These are phyloP conservation scores for Aspidoscelis tigris DNA, from an alignment of 2,113 vertebrate genomes.

Conservation along the genomic window DNA sequence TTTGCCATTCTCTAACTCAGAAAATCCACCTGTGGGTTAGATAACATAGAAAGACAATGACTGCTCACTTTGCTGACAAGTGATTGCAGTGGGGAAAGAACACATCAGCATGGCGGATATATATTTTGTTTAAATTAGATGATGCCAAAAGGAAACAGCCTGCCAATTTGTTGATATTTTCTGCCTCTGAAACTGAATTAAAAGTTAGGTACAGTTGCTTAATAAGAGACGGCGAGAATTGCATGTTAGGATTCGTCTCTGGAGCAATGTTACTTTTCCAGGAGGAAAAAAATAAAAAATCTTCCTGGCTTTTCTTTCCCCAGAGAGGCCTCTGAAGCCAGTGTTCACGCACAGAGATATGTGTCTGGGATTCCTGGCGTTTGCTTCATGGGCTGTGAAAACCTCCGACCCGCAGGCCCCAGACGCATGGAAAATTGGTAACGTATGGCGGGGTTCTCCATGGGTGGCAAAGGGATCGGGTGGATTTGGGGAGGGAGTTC, in stretches of 20 bases:
- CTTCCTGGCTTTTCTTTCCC: neutral
- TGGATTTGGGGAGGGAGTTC: accelerated
- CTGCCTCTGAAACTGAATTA: too few relatives aligned
- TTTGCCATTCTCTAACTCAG: too few relatives aligned
- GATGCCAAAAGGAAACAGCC: too few relatives aligned
- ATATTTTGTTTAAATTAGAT: too few relatives aligned
- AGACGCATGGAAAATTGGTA: slow-evolving; percentile 96
- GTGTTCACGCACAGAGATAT: slow-evolving; percentile 82
- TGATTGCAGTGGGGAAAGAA: too few relatives aligned
- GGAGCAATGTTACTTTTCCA: accelerated
- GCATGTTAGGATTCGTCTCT: neutral
- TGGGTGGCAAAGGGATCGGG: neutral
- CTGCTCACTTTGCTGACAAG: too few relatives aligned
- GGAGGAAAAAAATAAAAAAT: neutral
- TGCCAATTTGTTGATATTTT: too few relatives aligned
- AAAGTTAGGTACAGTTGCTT: accelerated
- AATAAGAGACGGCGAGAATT: too few relatives aligned
- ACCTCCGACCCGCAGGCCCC: slow-evolving; percentile 86
- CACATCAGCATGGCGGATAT: too few relatives aligned
- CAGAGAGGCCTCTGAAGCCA: slow-evolving; percentile 57
- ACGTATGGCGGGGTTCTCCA: slow-evolving; percentile 25
- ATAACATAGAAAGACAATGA: too few relatives aligned
- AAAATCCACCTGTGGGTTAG: too few relatives aligned
- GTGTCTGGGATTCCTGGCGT: slow-evolving; percentile 93
- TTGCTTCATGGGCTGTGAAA: slow-evolving; percentile 94